These are phyloP conservation scores for Zeuzera pyrina DNA, from an alignment of 2,888 invertebrate genomes.

Conservation along the genomic window DNA sequence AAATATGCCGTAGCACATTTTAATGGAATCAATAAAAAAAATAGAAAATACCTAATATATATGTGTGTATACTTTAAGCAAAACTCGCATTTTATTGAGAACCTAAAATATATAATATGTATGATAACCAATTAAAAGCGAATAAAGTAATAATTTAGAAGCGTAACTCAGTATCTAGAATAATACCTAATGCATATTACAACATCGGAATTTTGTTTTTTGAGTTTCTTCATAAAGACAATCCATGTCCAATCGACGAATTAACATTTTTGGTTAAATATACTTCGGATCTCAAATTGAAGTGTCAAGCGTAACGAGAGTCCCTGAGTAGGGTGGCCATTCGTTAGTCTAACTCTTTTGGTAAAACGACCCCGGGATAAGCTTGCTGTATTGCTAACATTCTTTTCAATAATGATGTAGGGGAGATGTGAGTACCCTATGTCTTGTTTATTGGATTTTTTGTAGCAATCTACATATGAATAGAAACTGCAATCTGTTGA, in stretches of 20 bases:
- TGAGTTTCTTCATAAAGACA: background rate
- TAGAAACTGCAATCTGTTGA: constrained; percentile 62
- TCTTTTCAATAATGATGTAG: constrained; percentile 69
- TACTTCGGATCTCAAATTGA: constrained; percentile 62
- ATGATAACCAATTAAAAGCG: too few relatives aligned
- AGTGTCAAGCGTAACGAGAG: constrained; percentile 64
- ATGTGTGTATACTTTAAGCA: too few relatives aligned
- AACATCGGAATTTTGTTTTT: background rate
- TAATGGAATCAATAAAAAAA: too few relatives aligned
- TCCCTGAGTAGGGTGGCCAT: constrained; percentile 48
- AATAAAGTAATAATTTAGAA: too few relatives aligned
- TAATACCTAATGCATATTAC: too few relatives aligned
- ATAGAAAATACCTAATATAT: too few relatives aligned
- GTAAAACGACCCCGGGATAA: constrained; percentile 67
- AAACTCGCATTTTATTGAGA: too few relatives aligned
- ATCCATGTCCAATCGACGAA: constrained; percentile 4
- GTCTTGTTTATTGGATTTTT: constrained; percentile 73
- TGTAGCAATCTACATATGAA: constrained; percentile 72
- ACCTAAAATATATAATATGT: too few relatives aligned
- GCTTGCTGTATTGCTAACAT: constrained; percentile 66
- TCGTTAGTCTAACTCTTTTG: constrained; percentile 72
- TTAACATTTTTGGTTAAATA: constrained; percentile 44
- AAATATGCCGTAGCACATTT: too few relatives aligned
- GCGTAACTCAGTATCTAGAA: too few relatives aligned
- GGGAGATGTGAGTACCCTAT: constrained; percentile 55